Evolutionary conservation across 2,888 invertebrate genomes (phyloP).

Genomic region (Cheilosia variabilis): DNA sequence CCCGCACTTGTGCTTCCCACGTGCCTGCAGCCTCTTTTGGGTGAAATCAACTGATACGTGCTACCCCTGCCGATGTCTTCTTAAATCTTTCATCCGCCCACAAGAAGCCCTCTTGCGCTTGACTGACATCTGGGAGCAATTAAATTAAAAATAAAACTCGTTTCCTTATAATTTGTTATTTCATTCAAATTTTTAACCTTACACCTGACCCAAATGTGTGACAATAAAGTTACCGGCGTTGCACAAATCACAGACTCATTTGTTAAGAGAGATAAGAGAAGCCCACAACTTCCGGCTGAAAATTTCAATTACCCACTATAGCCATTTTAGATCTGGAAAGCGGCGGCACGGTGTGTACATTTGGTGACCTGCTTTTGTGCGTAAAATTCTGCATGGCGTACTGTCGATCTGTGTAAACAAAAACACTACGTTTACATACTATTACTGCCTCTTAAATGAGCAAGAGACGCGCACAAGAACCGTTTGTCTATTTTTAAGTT

Average conservation of each 20-base stretch:
- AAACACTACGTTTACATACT: not conserved
- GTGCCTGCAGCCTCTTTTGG: slow-evolving; percentile 48
- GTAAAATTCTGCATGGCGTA: slow-evolving; percentile 34
- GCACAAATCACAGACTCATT: slow-evolving; percentile 30
- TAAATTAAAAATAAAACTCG: slow-evolving; percentile 16
- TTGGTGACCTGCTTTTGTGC: slow-evolving; percentile 56
- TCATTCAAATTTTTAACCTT: slow-evolving; percentile 51
- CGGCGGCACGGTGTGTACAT: not conserved
- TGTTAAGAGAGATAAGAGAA: slow-evolving; percentile 33
- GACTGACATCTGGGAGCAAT: slow-evolving; percentile 47
- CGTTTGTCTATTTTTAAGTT: slow-evolving; percentile 41
- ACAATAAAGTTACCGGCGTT: slow-evolving; percentile 36
- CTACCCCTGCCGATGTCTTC: slow-evolving; percentile 30
- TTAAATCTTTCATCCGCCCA: slow-evolving; percentile 43
- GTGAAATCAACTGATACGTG: slow-evolving; percentile 49
- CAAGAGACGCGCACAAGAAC: not conserved
- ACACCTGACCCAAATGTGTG: slow-evolving; percentile 68
- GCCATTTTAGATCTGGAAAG: slow-evolving; percentile 10
- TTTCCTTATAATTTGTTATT: slow-evolving; percentile 20
- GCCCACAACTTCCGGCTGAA: slow-evolving; percentile 69
- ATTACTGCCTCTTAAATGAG: slow-evolving; percentile 18
- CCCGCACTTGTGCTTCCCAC: slow-evolving; percentile 53
- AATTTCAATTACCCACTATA: slow-evolving; percentile 19
- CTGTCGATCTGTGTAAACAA: slow-evolving; percentile 37
- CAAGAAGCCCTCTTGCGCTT: slow-evolving; percentile 23